These are phyloP conservation scores for Scolopax mira DNA, from an alignment of 2,113 vertebrate genomes.

Conservation along the genomic window DNA sequence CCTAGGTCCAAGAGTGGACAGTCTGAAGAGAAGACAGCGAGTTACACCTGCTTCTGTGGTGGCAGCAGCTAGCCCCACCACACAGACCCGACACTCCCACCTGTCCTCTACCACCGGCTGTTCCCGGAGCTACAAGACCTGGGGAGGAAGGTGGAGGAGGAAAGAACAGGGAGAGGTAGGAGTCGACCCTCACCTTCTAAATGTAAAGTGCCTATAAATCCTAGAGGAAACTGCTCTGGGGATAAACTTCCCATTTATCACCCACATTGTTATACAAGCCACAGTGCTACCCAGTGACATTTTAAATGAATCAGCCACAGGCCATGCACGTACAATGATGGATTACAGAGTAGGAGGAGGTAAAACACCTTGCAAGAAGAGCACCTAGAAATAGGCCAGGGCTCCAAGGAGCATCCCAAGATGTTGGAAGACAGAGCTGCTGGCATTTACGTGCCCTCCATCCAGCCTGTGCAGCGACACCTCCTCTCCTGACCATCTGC, in stretches of 20 bases:
- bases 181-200: fast-evolving
- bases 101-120: neutral
- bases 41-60: neutral
- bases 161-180: neutral
- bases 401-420: neutral
- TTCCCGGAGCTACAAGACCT: neutral
- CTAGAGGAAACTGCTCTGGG: neutral
- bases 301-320: conserved; percentile 34
- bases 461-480: fast-evolving
- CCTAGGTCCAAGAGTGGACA: fast-evolving
- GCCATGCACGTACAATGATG: neutral
- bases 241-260: conserved; percentile 27
- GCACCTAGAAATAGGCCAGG: neutral
- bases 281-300: neutral
- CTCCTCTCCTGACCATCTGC: neutral
- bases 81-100: fast-evolving
- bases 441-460: fast-evolving
- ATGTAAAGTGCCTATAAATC: neutral
- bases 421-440: neutral
- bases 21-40: neutral
- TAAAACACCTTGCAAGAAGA: neutral
- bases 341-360: neutral
- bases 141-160: neutral
- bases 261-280: conserved; percentile 22
- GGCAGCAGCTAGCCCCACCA: neutral